phyloP scores from a whole-genome alignment of 30 jellyfish, hydroid and myxozoan species.

The Turritopsis dohrnii region DNA sequence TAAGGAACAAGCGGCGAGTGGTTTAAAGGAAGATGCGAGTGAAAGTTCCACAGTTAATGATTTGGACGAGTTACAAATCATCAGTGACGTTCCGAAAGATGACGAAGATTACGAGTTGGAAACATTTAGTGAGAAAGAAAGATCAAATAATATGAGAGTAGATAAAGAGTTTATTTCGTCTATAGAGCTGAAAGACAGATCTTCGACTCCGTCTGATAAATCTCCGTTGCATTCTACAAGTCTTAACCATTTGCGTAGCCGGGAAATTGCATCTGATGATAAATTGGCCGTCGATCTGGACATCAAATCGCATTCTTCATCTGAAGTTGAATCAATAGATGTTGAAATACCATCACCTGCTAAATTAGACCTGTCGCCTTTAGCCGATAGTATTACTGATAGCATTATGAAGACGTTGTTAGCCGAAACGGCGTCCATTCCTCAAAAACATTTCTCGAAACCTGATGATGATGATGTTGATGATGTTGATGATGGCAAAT shows the following conservation, averaged over 20 bases:
- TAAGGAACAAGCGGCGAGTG: constrained; percentile 16
- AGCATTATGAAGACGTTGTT: constrained; percentile 51
- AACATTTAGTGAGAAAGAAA: not conserved
- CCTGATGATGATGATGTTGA: not conserved
- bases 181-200: not conserved
- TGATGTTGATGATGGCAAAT: not conserved
- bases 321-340: constrained; percentile 13
- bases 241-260: not conserved
- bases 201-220: not conserved
- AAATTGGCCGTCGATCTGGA: not conserved
- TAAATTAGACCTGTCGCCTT: constrained; percentile 36
- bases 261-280: not conserved
- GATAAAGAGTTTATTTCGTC: constrained; percentile 5
- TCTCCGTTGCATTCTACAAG: not conserved
- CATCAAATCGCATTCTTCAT: constrained; percentile 1
- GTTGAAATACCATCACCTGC: constrained; percentile 13
- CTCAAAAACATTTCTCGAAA: not conserved
- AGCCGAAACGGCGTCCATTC: constrained; percentile 56
- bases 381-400: constrained; percentile 77
- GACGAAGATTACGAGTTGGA: constrained; percentile 4
- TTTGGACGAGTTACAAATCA: not conserved
- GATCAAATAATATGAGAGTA: not conserved
- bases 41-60: constrained; percentile 13
- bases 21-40: not conserved
- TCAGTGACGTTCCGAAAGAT: not conserved